Evolutionary conservation across 2,888 invertebrate genomes (phyloP), one percentile per base, ranked within the genome.

Genomic region (Sphaerophoria rueppellii): DNA sequence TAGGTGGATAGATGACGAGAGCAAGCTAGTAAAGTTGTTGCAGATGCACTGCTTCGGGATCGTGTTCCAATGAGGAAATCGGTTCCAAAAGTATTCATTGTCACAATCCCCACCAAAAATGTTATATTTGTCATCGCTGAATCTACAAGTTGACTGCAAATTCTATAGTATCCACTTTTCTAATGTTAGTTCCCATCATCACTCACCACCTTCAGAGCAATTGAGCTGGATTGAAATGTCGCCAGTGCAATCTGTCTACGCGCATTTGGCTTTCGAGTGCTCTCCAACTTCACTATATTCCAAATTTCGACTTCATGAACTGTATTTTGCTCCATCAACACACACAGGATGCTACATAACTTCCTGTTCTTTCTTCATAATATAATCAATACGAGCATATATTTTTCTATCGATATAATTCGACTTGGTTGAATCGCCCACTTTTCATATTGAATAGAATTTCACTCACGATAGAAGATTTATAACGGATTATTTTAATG

Each of bases 401-500:
- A 40, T 24, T 14, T 61, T 50, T 57, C 34, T 54, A 9, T 57
- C 46, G 34, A 6, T 61, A 12, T 63, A 58, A 61, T 35, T 24
- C 24, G 24, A 37, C 61, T 24, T 69, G 37, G 58, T 57, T 11
- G 74, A 81, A 73, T 63, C 85, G 58, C 76, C 85, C 76, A 81
- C 81, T 85, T 85, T 81, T 85, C 70, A 76, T 77, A 85, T 80
- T 85, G 85, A 85, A 85, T 77, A 81, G 85, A 80, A 77, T 73
- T 85, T 73, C 70, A 77, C 81, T 80, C 76, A 81, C 85, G 85
- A 85, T 76, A 24, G 70, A 77, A 85, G 81, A 85, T 85, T 85
- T 85, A 85, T 85, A 76, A 76, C 58, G 85, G 85, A 85, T 85
- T 85, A 85, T 85, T 85, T 85, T 85, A 85, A 85, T 85, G 85